Conservation (phyloP, 2,113 vertebrate genomes). For the Phyllostomus discolor region DNA sequence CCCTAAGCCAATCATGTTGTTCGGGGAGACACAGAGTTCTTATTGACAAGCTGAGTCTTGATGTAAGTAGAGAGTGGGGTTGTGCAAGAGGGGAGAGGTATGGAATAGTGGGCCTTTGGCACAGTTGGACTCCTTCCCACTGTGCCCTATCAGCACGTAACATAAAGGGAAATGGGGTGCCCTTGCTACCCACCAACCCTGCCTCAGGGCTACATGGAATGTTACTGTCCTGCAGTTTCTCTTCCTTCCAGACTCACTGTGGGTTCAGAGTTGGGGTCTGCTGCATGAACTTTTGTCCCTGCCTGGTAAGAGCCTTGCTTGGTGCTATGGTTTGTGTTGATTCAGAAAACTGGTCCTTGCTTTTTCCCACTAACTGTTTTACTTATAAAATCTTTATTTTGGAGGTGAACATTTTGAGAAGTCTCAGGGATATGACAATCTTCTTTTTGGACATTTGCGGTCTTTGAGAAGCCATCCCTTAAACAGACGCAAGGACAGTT, state of each 20-base stretch:
- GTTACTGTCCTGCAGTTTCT: fast-evolving
- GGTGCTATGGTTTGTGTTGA: not conserved
- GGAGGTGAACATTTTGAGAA: not conserved
- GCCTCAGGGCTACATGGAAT: not conserved
- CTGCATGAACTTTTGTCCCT: not conserved
- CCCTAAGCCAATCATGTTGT: not conserved
- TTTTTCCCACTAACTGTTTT: not conserved
- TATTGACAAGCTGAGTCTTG: not conserved
- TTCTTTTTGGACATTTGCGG: not conserved
- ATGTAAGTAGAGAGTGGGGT: too few species aligned
- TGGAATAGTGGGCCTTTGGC: not conserved
- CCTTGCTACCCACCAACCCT: not conserved
- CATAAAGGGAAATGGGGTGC: not conserved
- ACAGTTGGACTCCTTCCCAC: too few species aligned
- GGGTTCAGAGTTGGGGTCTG: not conserved
- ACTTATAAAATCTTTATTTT: not conserved
- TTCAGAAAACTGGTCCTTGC: not conserved
- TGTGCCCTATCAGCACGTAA: not conserved
- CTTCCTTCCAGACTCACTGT: not conserved
- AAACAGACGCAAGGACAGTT: not conserved
- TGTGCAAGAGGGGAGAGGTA: fast-evolving
- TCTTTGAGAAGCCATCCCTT: not conserved
- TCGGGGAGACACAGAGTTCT: not conserved
- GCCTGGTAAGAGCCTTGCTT: not conserved
- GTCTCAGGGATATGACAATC: not conserved